These are phyloP conservation scores for Adelognathus sp. DNA, from an alignment of 2,888 invertebrate species.

Conservation along the genomic window DNA sequence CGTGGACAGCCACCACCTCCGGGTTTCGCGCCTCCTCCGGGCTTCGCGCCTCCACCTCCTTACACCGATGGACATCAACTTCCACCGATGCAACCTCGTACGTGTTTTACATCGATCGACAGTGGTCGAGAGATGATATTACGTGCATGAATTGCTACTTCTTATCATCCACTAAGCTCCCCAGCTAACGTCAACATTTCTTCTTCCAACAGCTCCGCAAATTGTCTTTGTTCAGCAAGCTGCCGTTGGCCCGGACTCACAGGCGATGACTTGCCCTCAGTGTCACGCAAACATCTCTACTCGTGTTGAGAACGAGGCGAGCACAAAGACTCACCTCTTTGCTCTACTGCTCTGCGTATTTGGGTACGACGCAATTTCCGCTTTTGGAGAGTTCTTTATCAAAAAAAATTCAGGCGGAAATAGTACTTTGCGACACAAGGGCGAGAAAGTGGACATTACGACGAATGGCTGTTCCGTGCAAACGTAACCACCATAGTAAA, in stretches of 20 bases:
- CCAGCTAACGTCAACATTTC: background rate
- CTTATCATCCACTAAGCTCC: background rate
- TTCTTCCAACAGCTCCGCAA: constrained; percentile 47
- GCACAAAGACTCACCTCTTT: constrained; percentile 82
- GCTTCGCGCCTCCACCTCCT: constrained; percentile 56
- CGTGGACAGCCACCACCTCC: constrained; percentile 54
- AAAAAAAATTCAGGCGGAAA: too few relatives aligned
- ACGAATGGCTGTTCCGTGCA: too few relatives aligned
- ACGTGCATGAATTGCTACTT: background rate
- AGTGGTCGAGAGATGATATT: background rate
- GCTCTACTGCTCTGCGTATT: constrained; percentile 81
- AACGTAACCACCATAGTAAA: too few relatives aligned
- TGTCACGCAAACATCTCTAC: constrained; percentile 81
- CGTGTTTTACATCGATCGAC: background rate
- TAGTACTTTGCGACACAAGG: too few relatives aligned
- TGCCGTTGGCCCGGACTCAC: constrained; percentile 78
- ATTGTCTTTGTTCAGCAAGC: constrained; percentile 61
- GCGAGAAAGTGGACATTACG: too few relatives aligned
- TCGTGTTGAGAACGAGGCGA: constrained; percentile 78
- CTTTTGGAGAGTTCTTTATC: too few relatives aligned
- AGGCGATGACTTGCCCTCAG: constrained; percentile 80
- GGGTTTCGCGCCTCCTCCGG: constrained; percentile 63
- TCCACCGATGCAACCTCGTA: constrained; percentile 18
- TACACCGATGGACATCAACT: constrained; percentile 47
- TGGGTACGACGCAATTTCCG: constrained; percentile 77